Percentiles rank a stretch among this genome's conserved stretches.
Conservation (phyloP, 2,797 vertebrate species). For the Trematocara caparti region DNA sequence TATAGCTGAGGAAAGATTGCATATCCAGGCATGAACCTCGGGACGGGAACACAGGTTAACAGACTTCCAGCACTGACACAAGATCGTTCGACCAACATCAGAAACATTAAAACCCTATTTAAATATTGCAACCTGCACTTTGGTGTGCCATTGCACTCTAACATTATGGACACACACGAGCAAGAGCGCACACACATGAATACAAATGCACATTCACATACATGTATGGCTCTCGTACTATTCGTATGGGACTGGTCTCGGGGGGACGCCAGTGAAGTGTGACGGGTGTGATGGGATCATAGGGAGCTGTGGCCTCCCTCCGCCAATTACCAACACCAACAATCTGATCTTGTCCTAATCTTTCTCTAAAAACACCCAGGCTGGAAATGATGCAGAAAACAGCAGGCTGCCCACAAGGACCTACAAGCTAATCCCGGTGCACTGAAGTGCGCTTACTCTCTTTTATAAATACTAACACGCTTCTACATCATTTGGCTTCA, state of each 20-base stretch:
- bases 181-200: background rate
- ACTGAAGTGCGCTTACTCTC: slow-evolving; percentile 48
- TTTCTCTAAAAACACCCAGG: slow-evolving; percentile 53
- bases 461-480: slow-evolving; percentile 63
- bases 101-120: background rate
- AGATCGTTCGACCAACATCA: background rate
- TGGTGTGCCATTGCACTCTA: background rate
- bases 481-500: slow-evolving; percentile 11
- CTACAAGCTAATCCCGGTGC: slow-evolving; percentile 57
- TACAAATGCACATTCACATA: background rate
- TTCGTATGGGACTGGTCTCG: slow-evolving; percentile 34
- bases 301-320: slow-evolving; percentile 48
- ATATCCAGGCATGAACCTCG: slow-evolving; percentile 63
- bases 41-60: slow-evolving; percentile 48
- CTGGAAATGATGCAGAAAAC: slow-evolving; percentile 70
- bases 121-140: background rate
- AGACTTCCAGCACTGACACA: slow-evolving; percentile 36
- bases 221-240: background rate
- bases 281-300: slow-evolving; percentile 69
- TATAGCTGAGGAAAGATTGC: slow-evolving; percentile 54
- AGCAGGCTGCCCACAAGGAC: slow-evolving; percentile 49
- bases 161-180: background rate
- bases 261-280: slow-evolving; percentile 58
- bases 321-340: slow-evolving; percentile 61
- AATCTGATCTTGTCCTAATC: slow-evolving; percentile 62